Evolutionary conservation across 1,140 invertebrate genomes (phyloP).

Genomic region (Pseudomyrmex pallidus): DNA sequence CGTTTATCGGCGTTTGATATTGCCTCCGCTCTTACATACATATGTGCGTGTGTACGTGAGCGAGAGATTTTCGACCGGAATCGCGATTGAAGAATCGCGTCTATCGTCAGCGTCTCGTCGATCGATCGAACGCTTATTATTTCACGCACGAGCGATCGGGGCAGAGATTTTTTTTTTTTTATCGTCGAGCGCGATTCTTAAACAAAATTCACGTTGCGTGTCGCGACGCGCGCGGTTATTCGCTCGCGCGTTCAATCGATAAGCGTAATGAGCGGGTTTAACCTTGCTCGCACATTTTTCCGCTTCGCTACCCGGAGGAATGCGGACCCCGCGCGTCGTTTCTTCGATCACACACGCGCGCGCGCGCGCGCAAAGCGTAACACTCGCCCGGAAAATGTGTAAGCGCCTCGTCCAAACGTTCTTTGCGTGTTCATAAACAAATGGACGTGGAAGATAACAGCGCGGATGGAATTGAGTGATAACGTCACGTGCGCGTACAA

Average conservation of each 20-base stretch:
- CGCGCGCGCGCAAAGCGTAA: no score
- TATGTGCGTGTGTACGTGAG: neutral
- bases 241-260: neutral
- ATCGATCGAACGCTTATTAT: neutral
- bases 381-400: no score
- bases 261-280: neutral
- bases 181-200: neutral
- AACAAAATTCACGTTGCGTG: neutral
- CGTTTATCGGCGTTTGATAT: no score
- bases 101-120: neutral
- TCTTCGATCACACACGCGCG: no score
- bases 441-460: no score
- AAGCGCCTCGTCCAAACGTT: no score
- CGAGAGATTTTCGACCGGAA: neutral
- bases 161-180: neutral
- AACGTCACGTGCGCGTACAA: no score
- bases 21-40: neutral
- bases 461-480: no score
- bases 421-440: no score
- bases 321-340: neutral
- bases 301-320: neutral
- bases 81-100: neutral
- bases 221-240: neutral
- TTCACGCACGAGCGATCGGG: conserved; percentile 2
- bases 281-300: conserved; percentile 15